Evolutionary conservation across 2,888 invertebrate genomes (phyloP).

Genomic region (Sarcophaga subvicina): DNA sequence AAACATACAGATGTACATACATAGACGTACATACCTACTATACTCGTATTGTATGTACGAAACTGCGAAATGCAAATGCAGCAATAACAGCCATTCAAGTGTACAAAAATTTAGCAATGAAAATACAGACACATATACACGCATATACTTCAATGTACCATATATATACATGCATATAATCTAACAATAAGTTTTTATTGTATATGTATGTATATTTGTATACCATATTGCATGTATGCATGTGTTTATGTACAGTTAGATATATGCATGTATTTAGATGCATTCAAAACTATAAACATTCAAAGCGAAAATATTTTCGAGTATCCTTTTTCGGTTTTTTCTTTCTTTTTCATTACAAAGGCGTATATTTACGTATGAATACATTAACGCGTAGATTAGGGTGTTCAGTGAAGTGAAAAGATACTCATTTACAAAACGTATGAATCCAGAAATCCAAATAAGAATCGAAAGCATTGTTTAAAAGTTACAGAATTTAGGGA

Average conservation of each 20-base stretch:
- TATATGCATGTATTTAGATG: not conserved
- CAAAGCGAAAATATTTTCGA: conserved; percentile 21
- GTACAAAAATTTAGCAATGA: conserved; percentile 48
- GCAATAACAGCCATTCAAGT: conserved; percentile 55
- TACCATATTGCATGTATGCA: not conserved
- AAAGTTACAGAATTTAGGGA: too few relatives aligned
- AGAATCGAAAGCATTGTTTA: too few relatives aligned
- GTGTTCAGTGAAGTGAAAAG: not conserved
- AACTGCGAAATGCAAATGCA: conserved; percentile 36
- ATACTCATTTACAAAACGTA: not conserved
- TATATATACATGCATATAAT: conserved; percentile 29
- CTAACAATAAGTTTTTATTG: conserved; percentile 47
- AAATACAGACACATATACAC: conserved; percentile 2
- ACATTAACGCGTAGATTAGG: not conserved
- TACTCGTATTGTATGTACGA: too few relatives aligned
- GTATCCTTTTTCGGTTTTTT: not conserved
- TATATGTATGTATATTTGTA: not conserved
- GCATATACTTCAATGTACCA: too few relatives aligned
- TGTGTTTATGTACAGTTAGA: conserved; percentile 1
- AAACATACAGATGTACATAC: conserved; percentile 10
- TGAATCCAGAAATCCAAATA: not conserved
- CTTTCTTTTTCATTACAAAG: not conserved
- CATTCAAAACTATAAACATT: not conserved
- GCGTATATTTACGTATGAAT: not conserved
- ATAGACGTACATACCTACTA: not conserved